Conservation (phyloP, 2,888 invertebrate species). For the Coelopa pilipes region DNA sequence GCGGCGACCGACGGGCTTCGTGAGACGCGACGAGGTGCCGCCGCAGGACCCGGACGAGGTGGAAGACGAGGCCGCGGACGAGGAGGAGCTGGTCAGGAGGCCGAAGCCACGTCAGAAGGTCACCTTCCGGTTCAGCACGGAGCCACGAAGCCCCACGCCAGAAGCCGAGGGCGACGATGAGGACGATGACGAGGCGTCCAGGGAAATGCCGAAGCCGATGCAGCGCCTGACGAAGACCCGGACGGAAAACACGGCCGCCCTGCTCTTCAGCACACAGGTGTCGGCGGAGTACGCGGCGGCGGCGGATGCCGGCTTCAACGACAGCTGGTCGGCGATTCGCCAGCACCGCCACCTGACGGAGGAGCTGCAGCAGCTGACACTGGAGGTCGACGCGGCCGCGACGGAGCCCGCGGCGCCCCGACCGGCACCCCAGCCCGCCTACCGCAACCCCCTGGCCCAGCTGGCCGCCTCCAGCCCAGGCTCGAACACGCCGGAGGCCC, state of each 20-base stretch:
- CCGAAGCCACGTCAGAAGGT: constrained; percentile 51
- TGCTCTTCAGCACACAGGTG: constrained; percentile 54
- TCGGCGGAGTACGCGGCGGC: constrained; percentile 48
- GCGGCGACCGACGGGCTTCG: constrained; percentile 41
- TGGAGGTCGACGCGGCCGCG: not conserved
- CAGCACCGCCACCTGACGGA: constrained; percentile 67
- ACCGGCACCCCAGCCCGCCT: constrained; percentile 40
- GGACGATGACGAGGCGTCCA: constrained; percentile 24
- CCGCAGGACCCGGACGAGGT: not conserved
- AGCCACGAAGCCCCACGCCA: constrained; percentile 44
- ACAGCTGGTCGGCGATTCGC: constrained; percentile 70
- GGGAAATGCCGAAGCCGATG: constrained; percentile 46
- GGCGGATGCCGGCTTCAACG: constrained; percentile 45
- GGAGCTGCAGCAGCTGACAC: constrained; percentile 52
- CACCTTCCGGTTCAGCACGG: constrained; percentile 55
- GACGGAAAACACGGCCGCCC: constrained; percentile 34
- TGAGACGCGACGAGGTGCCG: constrained; percentile 35
- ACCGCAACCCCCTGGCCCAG: constrained; percentile 50
- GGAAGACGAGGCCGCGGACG: not conserved
- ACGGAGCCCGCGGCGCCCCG: not conserved
- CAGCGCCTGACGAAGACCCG: constrained; percentile 47
- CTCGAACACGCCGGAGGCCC: constrained; percentile 28
- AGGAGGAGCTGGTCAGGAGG: constrained; percentile 30
- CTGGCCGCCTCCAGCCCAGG: constrained; percentile 22
- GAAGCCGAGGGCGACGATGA: constrained; percentile 32